Evolutionary conservation across 2,888 invertebrate genomes (phyloP).

Genomic region (Pseudeuparius sepicola): DNA sequence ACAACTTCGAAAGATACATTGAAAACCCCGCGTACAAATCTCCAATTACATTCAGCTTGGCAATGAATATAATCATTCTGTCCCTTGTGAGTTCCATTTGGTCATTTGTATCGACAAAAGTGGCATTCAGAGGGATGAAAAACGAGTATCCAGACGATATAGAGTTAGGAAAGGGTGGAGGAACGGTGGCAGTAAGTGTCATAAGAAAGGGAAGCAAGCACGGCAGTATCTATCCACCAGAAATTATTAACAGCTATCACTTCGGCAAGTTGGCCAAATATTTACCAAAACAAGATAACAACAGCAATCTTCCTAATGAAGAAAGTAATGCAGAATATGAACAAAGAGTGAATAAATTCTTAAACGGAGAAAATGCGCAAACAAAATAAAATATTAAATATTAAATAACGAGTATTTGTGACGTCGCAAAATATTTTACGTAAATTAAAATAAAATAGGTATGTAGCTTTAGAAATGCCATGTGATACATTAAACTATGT

Average conservation of each 20-base stretch:
- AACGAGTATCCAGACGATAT: slow-evolving; percentile 49
- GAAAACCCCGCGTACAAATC: slow-evolving; percentile 13
- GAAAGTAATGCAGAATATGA: slow-evolving; percentile 40
- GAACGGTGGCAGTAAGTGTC: slow-evolving; percentile 45
- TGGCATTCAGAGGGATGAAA: slow-evolving; percentile 52
- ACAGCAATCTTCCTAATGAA: slow-evolving; percentile 33
- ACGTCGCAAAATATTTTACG: too few relatives aligned
- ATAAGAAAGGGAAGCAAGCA: slow-evolving; percentile 48
- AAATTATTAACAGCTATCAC: slow-evolving; percentile 46
- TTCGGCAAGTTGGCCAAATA: slow-evolving; percentile 45
- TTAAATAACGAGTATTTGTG: too few relatives aligned
- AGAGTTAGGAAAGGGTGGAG: slow-evolving; percentile 38
- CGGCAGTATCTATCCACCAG: slow-evolving; percentile 42
- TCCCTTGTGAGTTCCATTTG: slow-evolving; percentile 49
- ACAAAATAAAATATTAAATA: too few relatives aligned
- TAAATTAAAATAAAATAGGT: too few relatives aligned
- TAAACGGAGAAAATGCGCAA: slow-evolving; percentile 20
- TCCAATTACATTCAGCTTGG: slow-evolving; percentile 21
- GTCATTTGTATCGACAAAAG: slow-evolving; percentile 49
- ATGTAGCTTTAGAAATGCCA: too few relatives aligned
- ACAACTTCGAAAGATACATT: slow-evolving; percentile 18
- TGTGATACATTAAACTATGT: too few relatives aligned
- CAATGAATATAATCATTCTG: slow-evolving; percentile 49
- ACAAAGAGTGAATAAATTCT: slow-evolving; percentile 39
- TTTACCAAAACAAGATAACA: slow-evolving; percentile 35